These are phyloP conservation scores for Mycteria americana DNA, from an alignment of 2,797 vertebrate genomes.

Conservation along the genomic window DNA sequence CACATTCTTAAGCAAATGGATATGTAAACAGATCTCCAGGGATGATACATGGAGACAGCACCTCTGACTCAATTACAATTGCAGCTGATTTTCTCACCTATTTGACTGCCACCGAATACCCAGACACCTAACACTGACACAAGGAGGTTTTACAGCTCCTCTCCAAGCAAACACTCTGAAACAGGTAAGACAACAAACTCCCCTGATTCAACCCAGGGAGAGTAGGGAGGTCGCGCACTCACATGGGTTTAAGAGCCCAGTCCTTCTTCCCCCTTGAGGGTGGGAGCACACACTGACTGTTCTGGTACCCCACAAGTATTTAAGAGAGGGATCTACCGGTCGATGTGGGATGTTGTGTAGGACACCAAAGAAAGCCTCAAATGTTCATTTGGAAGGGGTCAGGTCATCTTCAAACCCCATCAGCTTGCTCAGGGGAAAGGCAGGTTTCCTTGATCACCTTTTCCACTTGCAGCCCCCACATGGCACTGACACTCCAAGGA, in stretches of 20 bases:
- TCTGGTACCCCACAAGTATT: neutral
- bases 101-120: neutral
- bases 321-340: neutral
- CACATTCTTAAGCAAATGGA: slow-evolving; percentile 12
- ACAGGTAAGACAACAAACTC: neutral
- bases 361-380: neutral
- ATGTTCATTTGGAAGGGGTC: neutral
- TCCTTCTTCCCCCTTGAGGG: neutral
- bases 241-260: neutral
- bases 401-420: neutral
- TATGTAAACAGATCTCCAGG: neutral
- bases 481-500: neutral
- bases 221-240: neutral
- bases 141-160: neutral
- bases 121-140: neutral
- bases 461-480: neutral
- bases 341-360: neutral
- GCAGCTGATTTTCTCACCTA: slow-evolving; percentile 11
- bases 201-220: neutral
- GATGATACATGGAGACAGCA: neutral
- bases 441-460: neutral
- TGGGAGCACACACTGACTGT: neutral
- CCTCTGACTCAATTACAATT: neutral
- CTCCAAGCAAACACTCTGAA: neutral
- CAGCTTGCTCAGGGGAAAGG: neutral